Conservation (phyloP, 2,797 vertebrate species). For the Mormyrops boulengeri region DNA sequence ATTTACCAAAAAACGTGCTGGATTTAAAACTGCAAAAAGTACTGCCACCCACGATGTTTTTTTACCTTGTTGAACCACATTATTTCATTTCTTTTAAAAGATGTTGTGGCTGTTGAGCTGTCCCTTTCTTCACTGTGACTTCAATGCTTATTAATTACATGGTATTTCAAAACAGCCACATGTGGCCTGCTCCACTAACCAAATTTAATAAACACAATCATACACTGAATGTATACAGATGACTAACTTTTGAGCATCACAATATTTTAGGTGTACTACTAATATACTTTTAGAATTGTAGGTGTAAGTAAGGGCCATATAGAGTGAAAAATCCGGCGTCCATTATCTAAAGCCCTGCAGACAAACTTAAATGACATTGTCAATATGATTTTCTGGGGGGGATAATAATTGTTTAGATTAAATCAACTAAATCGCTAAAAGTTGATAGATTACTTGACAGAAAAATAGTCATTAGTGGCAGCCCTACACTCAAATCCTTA, state of each 20-base stretch:
- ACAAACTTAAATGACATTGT: not conserved
- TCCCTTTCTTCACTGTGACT: not conserved
- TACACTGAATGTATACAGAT: not conserved
- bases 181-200: not conserved
- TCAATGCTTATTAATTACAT: not conserved
- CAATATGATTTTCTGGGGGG: not conserved
- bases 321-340: not conserved
- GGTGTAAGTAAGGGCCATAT: not conserved
- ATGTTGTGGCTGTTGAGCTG: not conserved
- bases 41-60: not conserved
- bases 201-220: not conserved
- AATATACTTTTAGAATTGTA: not conserved
- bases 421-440: not conserved
- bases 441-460: not conserved
- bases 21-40: not conserved
- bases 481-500: not conserved
- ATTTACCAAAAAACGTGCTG: not conserved
- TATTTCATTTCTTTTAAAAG: not conserved
- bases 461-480: not conserved
- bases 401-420: not conserved
- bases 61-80: not conserved
- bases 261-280: not conserved
- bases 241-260: not conserved
- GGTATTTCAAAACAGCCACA: not conserved
- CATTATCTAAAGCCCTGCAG: not conserved